A percentile compares a stretch with the other conserved stretches of the same genome.
phyloP scores from a whole-genome alignment of 2,888 invertebrate species.

The Andrena marginata region DNA sequence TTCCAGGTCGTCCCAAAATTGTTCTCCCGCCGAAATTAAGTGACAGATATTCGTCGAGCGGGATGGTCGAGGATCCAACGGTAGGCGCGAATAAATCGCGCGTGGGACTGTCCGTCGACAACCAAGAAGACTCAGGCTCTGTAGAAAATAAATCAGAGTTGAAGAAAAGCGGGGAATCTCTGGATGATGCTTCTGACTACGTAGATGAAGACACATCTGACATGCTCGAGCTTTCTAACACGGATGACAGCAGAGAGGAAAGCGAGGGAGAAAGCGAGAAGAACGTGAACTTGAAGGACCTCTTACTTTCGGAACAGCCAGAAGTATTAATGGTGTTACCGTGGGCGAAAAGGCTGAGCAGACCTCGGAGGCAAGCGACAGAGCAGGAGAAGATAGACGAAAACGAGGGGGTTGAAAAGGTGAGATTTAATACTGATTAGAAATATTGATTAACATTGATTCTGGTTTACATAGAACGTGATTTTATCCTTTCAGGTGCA shows the following conservation, averaged over 20 bases:
- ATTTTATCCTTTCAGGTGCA: constrained; percentile 17
- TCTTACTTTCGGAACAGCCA: not conserved
- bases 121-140: not conserved
- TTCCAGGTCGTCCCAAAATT: not conserved
- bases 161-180: not conserved
- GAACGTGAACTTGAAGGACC: not conserved
- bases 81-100: not conserved
- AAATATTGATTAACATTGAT: not conserved
- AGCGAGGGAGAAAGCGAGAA: not conserved
- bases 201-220: not conserved
- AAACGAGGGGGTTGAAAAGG: constrained; percentile 7
- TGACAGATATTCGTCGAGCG: not conserved
- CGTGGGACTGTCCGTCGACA: not conserved
- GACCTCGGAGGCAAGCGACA: constrained; percentile 40
- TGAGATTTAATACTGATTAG: not conserved
- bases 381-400: not conserved
- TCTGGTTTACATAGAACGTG: not conserved
- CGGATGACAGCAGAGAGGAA: not conserved
- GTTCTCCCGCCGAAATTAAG: not conserved
- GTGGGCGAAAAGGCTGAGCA: not conserved
- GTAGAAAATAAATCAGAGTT: not conserved
- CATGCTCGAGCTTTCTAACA: not conserved
- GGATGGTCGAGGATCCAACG: not conserved
- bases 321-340: constrained; percentile 26
- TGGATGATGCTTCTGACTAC: not conserved